A percentile compares a stretch with the other conserved stretches of the same genome.
Evolutionary conservation across 2,888 invertebrate species (phyloP).

Genomic region (Drosophila atroscutellata): DNA sequence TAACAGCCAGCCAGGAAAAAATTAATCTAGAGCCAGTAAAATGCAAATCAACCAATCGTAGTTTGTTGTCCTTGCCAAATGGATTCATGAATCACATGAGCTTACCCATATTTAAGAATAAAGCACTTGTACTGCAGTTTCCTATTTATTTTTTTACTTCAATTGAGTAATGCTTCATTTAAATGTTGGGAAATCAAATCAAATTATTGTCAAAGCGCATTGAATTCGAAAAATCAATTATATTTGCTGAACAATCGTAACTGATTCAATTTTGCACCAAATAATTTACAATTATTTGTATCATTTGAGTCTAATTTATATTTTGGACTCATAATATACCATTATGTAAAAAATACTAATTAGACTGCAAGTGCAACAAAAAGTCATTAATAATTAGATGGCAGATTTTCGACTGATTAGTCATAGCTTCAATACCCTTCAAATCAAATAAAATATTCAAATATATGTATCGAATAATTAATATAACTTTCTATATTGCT

Average conservation of each 20-base stretch:
- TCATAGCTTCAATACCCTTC: constrained; percentile 5
- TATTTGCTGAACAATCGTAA: constrained; percentile 24
- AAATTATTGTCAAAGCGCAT: constrained; percentile 3
- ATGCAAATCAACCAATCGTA: constrained; percentile 18
- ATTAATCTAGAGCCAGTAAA: constrained; percentile 36
- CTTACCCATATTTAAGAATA: constrained; percentile 20
- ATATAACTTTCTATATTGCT: not conserved
- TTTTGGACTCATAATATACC: constrained; percentile 19
- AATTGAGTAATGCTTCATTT: not conserved
- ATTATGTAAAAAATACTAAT: constrained; percentile 44
- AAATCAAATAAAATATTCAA: not conserved
- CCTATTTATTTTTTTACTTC: not conserved
- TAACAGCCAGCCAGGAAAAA: constrained; percentile 30
- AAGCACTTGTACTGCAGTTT: constrained; percentile 2
- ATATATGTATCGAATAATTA: not conserved
- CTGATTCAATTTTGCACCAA: constrained; percentile 48
- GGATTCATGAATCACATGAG: not conserved
- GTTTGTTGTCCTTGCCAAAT: constrained; percentile 1
- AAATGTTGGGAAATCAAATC: constrained; percentile 11
- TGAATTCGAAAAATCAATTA: constrained; percentile 25
- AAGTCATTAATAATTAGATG: constrained; percentile 6
- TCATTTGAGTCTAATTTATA: constrained; percentile 60
- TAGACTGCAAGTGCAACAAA: constrained; percentile 39
- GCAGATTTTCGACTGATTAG: no score
- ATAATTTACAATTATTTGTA: constrained; percentile 49